phyloP scores from a whole-genome alignment of 2,888 invertebrate species.

The Colletes collaris region DNA sequence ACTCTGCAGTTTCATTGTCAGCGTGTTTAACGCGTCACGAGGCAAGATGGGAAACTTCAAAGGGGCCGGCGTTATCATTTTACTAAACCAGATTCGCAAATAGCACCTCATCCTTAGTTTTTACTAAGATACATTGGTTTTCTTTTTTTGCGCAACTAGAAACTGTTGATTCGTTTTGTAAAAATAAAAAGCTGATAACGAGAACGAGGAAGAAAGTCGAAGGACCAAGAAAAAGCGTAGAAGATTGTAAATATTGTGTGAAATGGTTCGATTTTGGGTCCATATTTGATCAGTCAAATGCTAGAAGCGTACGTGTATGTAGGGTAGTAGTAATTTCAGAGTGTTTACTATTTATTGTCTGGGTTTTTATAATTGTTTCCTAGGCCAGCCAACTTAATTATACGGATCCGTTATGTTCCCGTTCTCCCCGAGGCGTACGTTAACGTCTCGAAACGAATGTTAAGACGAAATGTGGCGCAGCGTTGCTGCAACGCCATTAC shows the following conservation, averaged over 20 bases:
- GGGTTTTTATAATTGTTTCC: constrained; percentile 73
- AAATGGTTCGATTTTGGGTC: too few relatives aligned
- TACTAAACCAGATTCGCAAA: background rate
- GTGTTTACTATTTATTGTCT: constrained; percentile 68
- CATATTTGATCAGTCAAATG: too few relatives aligned
- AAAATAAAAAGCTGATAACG: too few relatives aligned
- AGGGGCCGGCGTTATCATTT: background rate
- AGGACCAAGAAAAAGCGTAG: too few relatives aligned
- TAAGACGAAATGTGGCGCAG: constrained; percentile 58
- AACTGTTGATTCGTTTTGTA: too few relatives aligned
- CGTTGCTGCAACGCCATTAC: constrained; percentile 52
- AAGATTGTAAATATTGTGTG: too few relatives aligned
- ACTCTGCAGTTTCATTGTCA: constrained; percentile 25
- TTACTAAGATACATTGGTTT: too few relatives aligned
- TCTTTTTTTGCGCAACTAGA: too few relatives aligned
- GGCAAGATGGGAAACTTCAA: constrained; percentile 11
- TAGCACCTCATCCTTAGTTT: background rate
- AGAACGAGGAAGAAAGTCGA: too few relatives aligned
- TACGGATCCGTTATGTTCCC: constrained; percentile 73
- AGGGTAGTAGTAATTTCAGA: constrained; percentile 61
- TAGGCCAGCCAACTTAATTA: constrained; percentile 68
- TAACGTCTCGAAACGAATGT: constrained; percentile 46
- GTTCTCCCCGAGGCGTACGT: constrained; percentile 45
- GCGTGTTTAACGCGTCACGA: constrained; percentile 11
- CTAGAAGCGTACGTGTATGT: constrained; percentile 36